Evolutionary conservation across 2,113 vertebrate species (phyloP).

Genomic region (Octodon degus): DNA sequence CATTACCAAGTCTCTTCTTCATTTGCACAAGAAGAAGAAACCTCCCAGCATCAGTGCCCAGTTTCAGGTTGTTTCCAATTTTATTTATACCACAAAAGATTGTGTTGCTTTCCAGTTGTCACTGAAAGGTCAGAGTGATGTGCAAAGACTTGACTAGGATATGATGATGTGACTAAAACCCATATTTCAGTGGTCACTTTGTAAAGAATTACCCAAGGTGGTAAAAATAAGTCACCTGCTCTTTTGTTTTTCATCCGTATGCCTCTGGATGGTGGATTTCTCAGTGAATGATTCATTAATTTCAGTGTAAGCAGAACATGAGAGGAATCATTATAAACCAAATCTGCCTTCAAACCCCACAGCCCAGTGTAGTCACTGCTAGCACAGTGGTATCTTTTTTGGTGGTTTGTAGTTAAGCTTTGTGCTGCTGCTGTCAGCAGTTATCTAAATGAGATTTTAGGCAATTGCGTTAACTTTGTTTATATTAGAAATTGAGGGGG

Average conservation of each 20-base stretch:
- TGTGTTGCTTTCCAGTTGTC: slow-evolving; percentile 10
- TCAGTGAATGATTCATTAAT: not conserved
- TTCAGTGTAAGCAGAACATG: slow-evolving; percentile 10
- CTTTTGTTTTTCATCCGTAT: slow-evolving; percentile 24
- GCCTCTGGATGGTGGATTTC: not conserved
- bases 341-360: not conserved
- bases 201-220: not conserved
- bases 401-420: not conserved
- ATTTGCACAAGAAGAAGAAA: slow-evolving; percentile 99
- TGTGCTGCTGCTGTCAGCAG: not conserved
- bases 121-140: not conserved
- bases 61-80: slow-evolving; percentile 92
- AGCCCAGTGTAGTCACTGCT: not conserved
- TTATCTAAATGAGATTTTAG: not conserved
- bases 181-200: not conserved
- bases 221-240: not conserved
- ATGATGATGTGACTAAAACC: not conserved
- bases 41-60: slow-evolving; percentile 98
- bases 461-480: not conserved
- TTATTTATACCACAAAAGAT: slow-evolving; percentile 31
- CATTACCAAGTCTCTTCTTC: slow-evolving; percentile 98
- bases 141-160: not conserved
- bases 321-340: not conserved
- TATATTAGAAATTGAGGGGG: not conserved
- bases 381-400: not conserved